Base-by-base conservation (phyloP, 2,113 vertebrate species). In the Ploceus nigricollis region DNA sequence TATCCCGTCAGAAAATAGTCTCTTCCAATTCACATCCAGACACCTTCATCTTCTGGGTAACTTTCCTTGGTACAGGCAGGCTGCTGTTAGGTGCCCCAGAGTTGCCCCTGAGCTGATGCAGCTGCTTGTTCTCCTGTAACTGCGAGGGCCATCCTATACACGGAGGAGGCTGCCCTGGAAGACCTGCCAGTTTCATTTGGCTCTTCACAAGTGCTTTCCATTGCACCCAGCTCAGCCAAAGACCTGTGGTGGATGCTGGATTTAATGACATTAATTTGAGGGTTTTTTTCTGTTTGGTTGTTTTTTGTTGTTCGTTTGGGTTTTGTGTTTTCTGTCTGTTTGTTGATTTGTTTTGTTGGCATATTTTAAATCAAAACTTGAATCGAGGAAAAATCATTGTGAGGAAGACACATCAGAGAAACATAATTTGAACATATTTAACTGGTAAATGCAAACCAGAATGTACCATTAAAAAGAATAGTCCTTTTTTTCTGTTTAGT, bases 201-300 rank as follows among this genome's bases (percentile, higher is more conserved):
- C 35, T 88, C 65, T 57, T 65, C 57, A 28, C 23, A 69, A 4
- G 7, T 11, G 21, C 21, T 27, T 71, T 37, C 19, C 40, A 25
- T 30, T 76, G 31, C 14, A 45, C 18, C 47, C 47, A 78, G 3
- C 11, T 60, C 65, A 77, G 40, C 40, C 61, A 76, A 68, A 68
- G n/a, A 53, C 12, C 35, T 54, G 22, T 16, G 7, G 9, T 31
- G 10, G 23, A 22, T 58, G 27, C 18, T 68, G 30, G 2, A 48
- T 76, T 65, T 77, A 20, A 30, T 60, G 1, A 30, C 14, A 33
- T 70, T 44, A 13, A 1, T 33, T 66, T 44, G 16, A 1, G 4
- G 1, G 1, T 0, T 5, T 44, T 48, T 84, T 50, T 7, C 19
- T 80, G 6, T 56, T 53, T 30, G 9, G 5, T 31, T 40, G 25